These are phyloP conservation scores for Urosaurus nigricauda DNA, from an alignment of 2,797 vertebrate genomes.

Conservation along the genomic window DNA sequence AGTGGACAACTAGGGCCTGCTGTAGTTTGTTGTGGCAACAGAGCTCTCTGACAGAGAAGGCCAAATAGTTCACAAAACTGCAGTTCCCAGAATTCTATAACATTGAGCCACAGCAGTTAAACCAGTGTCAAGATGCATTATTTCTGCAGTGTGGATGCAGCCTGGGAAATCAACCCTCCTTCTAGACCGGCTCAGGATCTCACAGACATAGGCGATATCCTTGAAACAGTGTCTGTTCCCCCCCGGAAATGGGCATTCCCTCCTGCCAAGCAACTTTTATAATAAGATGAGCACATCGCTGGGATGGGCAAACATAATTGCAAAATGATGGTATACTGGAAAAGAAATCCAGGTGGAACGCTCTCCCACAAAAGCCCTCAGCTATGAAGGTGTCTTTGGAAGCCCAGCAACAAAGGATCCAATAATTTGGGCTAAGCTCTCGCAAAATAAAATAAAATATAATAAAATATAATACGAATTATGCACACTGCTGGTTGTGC, in stretches of 20 bases:
- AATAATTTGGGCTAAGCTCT: neutral
- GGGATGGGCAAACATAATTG: neutral
- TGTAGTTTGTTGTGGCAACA: no score
- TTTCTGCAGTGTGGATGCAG: no score
- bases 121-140: no score
- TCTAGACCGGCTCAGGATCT: accelerated
- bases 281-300: neutral
- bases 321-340: neutral
- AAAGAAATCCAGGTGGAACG: neutral
- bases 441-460: no score
- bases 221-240: neutral
- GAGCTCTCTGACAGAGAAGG: no score
- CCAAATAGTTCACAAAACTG: no score
- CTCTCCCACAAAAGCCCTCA: neutral
- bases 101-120: no score
- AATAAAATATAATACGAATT: neutral
- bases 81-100: no score
- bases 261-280: neutral
- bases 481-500: slow-evolving; percentile 4
- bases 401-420: neutral
- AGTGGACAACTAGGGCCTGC: no score
- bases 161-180: accelerated
- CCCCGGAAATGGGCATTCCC: neutral
- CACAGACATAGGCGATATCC: neutral
- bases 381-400: neutral